Percentiles rank a stretch among this genome's conserved stretches.
Evolutionary conservation across 2,888 invertebrate genomes (phyloP).

Genomic region (Alentia gelatinosa): DNA sequence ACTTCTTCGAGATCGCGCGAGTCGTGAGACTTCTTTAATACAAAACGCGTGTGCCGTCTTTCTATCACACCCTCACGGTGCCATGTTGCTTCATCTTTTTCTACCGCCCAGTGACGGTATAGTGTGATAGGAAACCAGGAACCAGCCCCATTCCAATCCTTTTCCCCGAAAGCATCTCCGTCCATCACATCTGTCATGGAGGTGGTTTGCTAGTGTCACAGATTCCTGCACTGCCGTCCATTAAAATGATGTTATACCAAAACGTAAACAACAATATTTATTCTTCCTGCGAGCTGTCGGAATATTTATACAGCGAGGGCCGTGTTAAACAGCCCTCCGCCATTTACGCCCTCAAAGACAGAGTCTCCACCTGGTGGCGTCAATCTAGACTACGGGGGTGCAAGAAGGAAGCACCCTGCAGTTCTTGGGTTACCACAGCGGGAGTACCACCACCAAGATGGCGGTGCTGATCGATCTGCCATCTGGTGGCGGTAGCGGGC

Average conservation of each 20-base stretch:
- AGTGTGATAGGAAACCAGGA: too few species aligned
- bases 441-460: neutral
- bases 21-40: neutral
- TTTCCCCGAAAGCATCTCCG: too few species aligned
- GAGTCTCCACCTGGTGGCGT: slow-evolving; percentile 28
- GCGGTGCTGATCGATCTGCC: neutral
- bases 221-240: neutral
- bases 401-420: slow-evolving; percentile 11
- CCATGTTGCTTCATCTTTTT: neutral
- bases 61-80: neutral
- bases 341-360: neutral
- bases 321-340: neutral
- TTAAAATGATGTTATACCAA: neutral
- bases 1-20: neutral
- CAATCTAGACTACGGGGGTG: slow-evolving; percentile 20
- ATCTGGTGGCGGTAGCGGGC: neutral
- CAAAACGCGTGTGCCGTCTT: neutral
- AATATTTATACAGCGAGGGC: neutral
- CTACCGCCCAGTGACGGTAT: too few species aligned
- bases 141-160: too few species aligned
- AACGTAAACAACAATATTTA: slow-evolving; percentile 42
- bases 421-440: neutral
- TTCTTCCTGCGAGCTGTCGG: neutral
- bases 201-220: too few species aligned
- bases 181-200: too few species aligned